A percentile compares a stretch with the other conserved stretches of the same genome.
Evolutionary conservation across 2,888 invertebrate genomes (phyloP).

Genomic region (Polydrusus cervinus): DNA sequence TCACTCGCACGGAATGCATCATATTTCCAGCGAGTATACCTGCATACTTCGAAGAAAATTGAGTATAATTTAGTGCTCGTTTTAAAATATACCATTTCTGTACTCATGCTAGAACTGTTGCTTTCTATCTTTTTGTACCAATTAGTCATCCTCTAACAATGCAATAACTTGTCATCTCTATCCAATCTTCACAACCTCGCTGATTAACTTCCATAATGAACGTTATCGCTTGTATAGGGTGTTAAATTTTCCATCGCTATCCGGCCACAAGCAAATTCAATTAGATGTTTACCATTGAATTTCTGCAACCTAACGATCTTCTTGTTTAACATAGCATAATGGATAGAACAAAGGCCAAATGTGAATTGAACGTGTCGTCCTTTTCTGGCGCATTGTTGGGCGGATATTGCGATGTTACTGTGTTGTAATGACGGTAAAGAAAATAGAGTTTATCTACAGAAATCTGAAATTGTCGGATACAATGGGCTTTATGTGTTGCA

Average conservation of each 20-base stretch:
- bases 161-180: constrained; percentile 22
- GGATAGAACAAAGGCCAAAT: constrained; percentile 24
- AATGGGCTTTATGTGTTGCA: not conserved
- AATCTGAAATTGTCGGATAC: not conserved
- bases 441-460: not conserved
- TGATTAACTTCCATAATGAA: constrained; percentile 43
- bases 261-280: constrained; percentile 47
- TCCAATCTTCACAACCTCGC: constrained; percentile 27
- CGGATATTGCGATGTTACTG: not conserved
- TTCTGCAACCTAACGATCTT: constrained; percentile 34
- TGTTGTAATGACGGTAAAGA: not conserved
- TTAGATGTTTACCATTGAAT: constrained; percentile 38
- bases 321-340: constrained; percentile 39
- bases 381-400: constrained; percentile 18
- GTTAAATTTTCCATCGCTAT: constrained; percentile 43
- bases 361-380: constrained; percentile 15
- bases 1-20: too few relatives aligned
- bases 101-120: too few relatives aligned
- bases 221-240: constrained; percentile 43
- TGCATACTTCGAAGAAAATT: too few relatives aligned
- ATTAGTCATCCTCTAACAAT: not conserved
- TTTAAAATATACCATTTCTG: too few relatives aligned
- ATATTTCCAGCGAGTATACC: too few relatives aligned
- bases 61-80: too few relatives aligned
- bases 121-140: not conserved